These are phyloP conservation scores for Balaeniceps rex DNA, from an alignment of 2,113 vertebrate species.

Conservation along the genomic window DNA sequence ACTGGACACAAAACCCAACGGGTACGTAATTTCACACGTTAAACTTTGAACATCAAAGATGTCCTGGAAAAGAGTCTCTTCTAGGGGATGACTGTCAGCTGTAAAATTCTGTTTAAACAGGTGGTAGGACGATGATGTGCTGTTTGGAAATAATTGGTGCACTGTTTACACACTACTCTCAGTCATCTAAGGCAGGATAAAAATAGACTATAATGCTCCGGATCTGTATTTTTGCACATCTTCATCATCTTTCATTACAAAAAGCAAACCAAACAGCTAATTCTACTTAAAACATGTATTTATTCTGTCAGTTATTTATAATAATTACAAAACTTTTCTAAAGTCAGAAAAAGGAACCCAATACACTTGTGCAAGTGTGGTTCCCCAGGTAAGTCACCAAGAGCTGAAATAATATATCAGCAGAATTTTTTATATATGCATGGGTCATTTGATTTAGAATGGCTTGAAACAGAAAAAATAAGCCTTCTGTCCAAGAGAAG, in stretches of 20 bases:
- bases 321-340: not conserved
- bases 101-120: conserved; percentile 34
- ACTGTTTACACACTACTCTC: conserved; percentile 13
- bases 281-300: not conserved
- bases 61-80: not conserved
- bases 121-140: not conserved
- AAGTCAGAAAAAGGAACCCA: not conserved
- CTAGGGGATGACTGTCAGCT: not conserved
- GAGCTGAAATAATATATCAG: not conserved
- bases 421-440: not conserved
- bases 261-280: not conserved
- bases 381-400: not conserved
- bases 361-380: not conserved
- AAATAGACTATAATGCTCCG: not conserved
- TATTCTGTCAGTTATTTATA: not conserved
- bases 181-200: not conserved
- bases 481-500: not conserved
- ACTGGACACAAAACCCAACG: conserved; percentile 2
- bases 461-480: not conserved
- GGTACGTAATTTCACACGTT: conserved; percentile 1
- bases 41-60: conserved; percentile 24
- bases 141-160: conserved; percentile 37
- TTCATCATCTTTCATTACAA: not conserved
- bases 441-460: not conserved
- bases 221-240: not conserved